Base-by-base conservation (phyloP, 1,140 invertebrate genomes). In the Drosophila setifemur region DNA sequence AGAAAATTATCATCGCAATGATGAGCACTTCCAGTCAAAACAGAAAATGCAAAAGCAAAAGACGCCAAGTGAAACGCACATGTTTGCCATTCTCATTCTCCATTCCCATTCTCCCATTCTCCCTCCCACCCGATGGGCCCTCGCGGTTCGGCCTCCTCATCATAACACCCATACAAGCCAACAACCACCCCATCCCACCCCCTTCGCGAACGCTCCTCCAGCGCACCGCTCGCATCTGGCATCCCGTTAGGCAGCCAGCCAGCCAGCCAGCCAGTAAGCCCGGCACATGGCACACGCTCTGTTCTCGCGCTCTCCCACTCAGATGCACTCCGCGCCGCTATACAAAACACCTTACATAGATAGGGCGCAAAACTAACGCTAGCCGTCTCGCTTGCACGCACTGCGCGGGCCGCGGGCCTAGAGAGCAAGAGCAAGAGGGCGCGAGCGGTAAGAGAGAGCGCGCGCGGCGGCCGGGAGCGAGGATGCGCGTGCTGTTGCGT, bases 241-340 rank as follows among this genome's bases (percentile, higher is more conserved):
- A 12, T 35, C 33, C 33, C 33, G 33, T 16, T 16, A 35, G 33
- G 33, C 33, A 40, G 47, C n/a, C 49, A 50, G 11, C 39, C 40
- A 44, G 45, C 21, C 53, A 45, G 57, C 74, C 77, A 82, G 78
- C 74, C 79, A 85, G 79, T 85, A 85, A 85, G 79, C 79, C 79
- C 74, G 74, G 79, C 79, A 83, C 81, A 85, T 73, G 78, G 19
- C 69, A 79, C 66, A 60, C 49, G 52, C 77, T 64, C 67, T 73
- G 67, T 71, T 85, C 81, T 75, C 81, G 47, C 75, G 76, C 81
- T 86, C 76, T 86, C 81, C 81, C 81, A 69, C 81, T 86, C 81
- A 81, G 82, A 81, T 86, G 72, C 72, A 86, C 60, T 86, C 63
- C 67, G 64, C 73, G 71, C 78, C 77, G 74, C 79, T 83, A 85